phyloP scores from a whole-genome alignment of 2,888 invertebrate genomes.

The Lypha dubia region DNA sequence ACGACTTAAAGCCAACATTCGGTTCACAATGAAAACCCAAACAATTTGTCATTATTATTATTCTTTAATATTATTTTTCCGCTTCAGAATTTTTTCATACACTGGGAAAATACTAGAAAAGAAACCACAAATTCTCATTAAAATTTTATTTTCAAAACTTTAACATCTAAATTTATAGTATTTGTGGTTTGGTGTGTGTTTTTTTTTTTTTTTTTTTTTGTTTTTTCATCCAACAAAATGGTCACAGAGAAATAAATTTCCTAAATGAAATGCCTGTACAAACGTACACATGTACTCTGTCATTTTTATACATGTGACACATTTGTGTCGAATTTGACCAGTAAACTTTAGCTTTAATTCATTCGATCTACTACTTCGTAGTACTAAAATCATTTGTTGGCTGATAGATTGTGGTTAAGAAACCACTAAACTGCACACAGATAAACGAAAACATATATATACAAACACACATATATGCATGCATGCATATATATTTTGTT shows the following conservation, averaged over 20 bases:
- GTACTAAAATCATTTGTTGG: slow-evolving; percentile 10
- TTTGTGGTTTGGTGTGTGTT: slow-evolving; percentile 66
- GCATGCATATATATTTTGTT: neutral
- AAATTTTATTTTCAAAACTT: slow-evolving; percentile 62
- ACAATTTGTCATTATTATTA: slow-evolving; percentile 21
- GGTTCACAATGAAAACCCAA: neutral
- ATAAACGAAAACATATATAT: slow-evolving; percentile 1
- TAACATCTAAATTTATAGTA: slow-evolving; percentile 56
- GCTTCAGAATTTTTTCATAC: neutral
- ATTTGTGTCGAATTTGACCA: slow-evolving; percentile 38
- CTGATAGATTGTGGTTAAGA: slow-evolving; percentile 67
- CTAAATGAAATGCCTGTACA: slow-evolving; percentile 38
- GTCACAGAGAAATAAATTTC: slow-evolving; percentile 49
- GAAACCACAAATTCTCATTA: slow-evolving; percentile 71
- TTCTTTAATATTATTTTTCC: neutral
- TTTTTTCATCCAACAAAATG: slow-evolving; percentile 23
- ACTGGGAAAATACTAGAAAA: neutral
- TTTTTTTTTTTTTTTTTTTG: too few relatives aligned
- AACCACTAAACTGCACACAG: slow-evolving; percentile 65
- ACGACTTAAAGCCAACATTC: neutral
- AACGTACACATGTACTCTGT: neutral
- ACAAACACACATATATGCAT: neutral
- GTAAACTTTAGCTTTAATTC: slow-evolving; percentile 19
- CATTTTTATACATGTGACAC: slow-evolving; percentile 12
- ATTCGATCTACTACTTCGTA: slow-evolving; percentile 16